These are phyloP conservation scores for Tokudaia muenninki DNA, from an alignment of 2,797 vertebrate genomes.

Conservation along the genomic window DNA sequence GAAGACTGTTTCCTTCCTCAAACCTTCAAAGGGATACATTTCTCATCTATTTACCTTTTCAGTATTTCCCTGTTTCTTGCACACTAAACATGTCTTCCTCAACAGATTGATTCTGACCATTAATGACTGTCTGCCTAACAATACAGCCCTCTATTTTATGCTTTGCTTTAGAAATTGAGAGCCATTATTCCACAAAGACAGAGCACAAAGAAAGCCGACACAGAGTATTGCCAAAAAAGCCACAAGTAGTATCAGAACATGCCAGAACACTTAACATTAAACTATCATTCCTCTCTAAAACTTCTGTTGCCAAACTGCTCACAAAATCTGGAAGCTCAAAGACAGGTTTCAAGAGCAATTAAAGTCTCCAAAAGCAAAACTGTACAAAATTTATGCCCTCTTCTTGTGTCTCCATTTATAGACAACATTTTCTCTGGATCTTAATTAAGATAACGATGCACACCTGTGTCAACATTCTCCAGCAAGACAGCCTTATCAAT, in stretches of 20 bases:
- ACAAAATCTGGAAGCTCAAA: slow-evolving; percentile 80
- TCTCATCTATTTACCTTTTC: slow-evolving; percentile 33
- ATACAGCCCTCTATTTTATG: neutral
- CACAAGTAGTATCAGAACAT: slow-evolving; percentile 72
- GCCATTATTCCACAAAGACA: slow-evolving; percentile 56
- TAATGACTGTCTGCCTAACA: slow-evolving; percentile 50
- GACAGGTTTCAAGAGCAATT: slow-evolving; percentile 79
- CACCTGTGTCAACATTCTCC: slow-evolving; percentile 90
- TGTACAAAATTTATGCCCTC: slow-evolving; percentile 85
- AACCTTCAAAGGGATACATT: slow-evolving; percentile 42
- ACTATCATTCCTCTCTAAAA: slow-evolving; percentile 73
- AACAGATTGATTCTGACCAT: slow-evolving; percentile 51
- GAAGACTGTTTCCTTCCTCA: slow-evolving; percentile 1
- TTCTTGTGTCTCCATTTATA: slow-evolving; percentile 85
- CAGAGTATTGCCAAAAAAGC: slow-evolving; percentile 74
- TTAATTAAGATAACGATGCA: slow-evolving; percentile 90
- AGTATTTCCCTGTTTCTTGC: slow-evolving; percentile 27
- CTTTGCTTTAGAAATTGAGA: slow-evolving; percentile 67
- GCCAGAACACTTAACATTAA: slow-evolving; percentile 73
- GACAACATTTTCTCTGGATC: slow-evolving; percentile 89
- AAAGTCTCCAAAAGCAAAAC: slow-evolving; percentile 79
- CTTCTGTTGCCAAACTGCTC: slow-evolving; percentile 74
- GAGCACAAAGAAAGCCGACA: slow-evolving; percentile 70
- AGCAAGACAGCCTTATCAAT: slow-evolving; percentile 90
- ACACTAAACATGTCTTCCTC: slow-evolving; percentile 31